These are phyloP conservation scores for Cyanoliseus patagonus DNA, from an alignment of 2,113 vertebrate genomes.

Conservation along the genomic window DNA sequence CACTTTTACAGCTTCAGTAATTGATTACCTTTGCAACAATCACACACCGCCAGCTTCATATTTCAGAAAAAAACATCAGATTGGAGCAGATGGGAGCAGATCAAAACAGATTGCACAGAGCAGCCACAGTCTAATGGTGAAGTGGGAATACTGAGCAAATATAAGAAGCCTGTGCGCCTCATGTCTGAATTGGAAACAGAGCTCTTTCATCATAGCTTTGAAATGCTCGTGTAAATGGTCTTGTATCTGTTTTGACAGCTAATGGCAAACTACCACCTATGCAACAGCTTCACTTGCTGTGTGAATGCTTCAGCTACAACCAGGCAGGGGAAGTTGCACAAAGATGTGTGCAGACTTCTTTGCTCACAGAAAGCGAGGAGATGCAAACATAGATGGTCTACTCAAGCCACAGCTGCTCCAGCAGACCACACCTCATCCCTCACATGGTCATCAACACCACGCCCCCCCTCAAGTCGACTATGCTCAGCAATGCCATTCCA, in stretches of 20 bases:
- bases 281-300: neutral
- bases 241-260: neutral
- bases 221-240: neutral
- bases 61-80: constrained; percentile 7
- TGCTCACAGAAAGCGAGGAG: neutral
- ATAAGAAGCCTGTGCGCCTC: neutral
- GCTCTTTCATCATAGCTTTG: neutral
- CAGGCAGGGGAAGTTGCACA: neutral
- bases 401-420: neutral
- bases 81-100: constrained; percentile 52
- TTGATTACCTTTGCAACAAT: constrained; percentile 37
- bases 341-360: neutral
- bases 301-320: neutral
- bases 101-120: constrained; percentile 55
- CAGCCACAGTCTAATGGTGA: neutral
- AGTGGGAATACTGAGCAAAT: constrained; percentile 32
- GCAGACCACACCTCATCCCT: neutral
- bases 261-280: neutral
- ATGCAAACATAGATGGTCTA: neutral
- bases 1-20: constrained; percentile 13
- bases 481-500: neutral
- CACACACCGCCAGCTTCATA: constrained; percentile 12
- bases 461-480: fast-evolving
- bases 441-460: neutral
- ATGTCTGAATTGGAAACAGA: neutral